Conservation (phyloP, 1,140 invertebrate species). For the Pemphigus obesinymphae region DNA sequence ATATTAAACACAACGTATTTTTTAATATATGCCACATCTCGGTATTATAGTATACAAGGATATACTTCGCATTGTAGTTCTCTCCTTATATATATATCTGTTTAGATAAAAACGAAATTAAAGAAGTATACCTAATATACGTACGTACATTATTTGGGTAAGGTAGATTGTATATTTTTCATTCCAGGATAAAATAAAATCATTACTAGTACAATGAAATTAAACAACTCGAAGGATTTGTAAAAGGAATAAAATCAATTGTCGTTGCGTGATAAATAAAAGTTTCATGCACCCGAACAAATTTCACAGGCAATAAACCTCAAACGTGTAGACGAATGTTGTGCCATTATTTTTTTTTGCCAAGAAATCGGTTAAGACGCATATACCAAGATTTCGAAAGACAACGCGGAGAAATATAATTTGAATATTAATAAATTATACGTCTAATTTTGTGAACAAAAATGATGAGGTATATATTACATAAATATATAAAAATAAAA, state of each 20-base stretch:
- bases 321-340: not conserved
- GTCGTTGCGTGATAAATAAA: constrained; percentile 26
- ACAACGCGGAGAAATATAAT: not conserved
- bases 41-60: not conserved
- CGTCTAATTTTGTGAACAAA: not conserved
- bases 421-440: not conserved
- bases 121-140: not conserved
- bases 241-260: not conserved
- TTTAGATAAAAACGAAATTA: not conserved
- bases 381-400: not conserved
- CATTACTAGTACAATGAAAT: not conserved
- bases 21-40: not conserved
- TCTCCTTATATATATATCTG: not conserved
- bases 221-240: constrained; percentile 7
- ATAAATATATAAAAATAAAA: not conserved
- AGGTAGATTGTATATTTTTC: not conserved
- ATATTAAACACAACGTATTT: not conserved
- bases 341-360: not conserved
- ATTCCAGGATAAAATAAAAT: not conserved
- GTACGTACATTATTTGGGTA: not conserved
- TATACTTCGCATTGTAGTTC: not conserved
- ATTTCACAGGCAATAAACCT: constrained; percentile 37
- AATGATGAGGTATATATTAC: too few relatives aligned
- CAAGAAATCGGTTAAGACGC: not conserved
- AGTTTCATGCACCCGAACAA: not conserved